Evolutionary conservation across 2,888 invertebrate genomes (phyloP).

Genomic region (Venusia cambrica): DNA sequence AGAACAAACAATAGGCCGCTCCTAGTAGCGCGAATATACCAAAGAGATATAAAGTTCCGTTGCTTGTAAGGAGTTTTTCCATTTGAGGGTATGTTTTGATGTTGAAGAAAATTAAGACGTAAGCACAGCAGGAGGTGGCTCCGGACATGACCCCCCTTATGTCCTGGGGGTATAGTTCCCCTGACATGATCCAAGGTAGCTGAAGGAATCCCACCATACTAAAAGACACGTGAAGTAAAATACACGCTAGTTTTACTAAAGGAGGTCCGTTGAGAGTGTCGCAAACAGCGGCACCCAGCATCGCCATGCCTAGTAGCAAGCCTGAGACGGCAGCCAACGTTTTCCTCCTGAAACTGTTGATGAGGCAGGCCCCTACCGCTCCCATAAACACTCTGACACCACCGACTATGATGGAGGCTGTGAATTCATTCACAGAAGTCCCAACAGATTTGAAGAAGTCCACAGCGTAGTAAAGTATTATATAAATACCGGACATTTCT

Average conservation of each 20-base stretch:
- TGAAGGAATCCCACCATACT: constrained; percentile 88
- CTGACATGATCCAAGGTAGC: constrained; percentile 88
- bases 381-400: constrained; percentile 84
- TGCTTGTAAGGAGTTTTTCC: constrained; percentile 78
- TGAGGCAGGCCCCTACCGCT: constrained; percentile 83
- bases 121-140: constrained; percentile 85
- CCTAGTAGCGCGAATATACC: constrained; percentile 81
- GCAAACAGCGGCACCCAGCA: constrained; percentile 83
- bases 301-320: constrained; percentile 82
- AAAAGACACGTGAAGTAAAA: constrained; percentile 85
- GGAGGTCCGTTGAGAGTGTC: constrained; percentile 78
- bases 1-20: constrained; percentile 80
- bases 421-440: constrained; percentile 83
- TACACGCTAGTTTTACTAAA: constrained; percentile 77
- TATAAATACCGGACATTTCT: constrained; percentile 87
- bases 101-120: constrained; percentile 85
- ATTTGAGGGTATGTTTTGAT: constrained; percentile 86
- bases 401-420: constrained; percentile 86
- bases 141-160: constrained; percentile 86
- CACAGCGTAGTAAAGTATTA: constrained; percentile 87
- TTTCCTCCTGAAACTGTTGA: constrained; percentile 83
- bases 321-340: constrained; percentile 84
- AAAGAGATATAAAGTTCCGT: constrained; percentile 84
- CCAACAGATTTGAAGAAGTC: constrained; percentile 86
- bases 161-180: constrained; percentile 85